Evolutionary conservation across 2,113 vertebrate species (phyloP).

Genomic region (Cisticola juncidis): DNA sequence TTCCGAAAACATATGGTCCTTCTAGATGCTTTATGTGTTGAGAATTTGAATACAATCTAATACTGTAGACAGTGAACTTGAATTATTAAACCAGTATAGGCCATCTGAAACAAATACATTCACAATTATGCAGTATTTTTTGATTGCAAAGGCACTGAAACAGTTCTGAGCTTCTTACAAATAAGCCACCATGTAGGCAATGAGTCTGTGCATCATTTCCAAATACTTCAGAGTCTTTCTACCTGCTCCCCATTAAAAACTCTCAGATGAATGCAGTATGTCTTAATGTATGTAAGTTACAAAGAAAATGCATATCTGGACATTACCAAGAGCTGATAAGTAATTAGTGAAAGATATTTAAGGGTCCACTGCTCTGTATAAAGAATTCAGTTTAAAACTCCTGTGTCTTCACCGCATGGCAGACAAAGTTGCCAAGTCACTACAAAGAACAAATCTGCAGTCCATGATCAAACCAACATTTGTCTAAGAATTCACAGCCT

Average conservation of each 20-base stretch:
- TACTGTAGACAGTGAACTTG: background rate
- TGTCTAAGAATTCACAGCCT: slow-evolving; percentile 19
- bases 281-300: slow-evolving; percentile 3
- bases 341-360: slow-evolving; percentile 3
- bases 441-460: background rate
- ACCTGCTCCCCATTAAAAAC: slow-evolving; percentile 6
- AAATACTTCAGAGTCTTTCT: slow-evolving; percentile 21
- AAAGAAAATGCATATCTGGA: slow-evolving; percentile 39
- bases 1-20: background rate
- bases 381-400: slow-evolving; percentile 33
- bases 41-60: slow-evolving; percentile 19
- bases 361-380: background rate
- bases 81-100: background rate
- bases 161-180: slow-evolving; percentile 56
- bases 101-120: slow-evolving; percentile 44
- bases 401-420: background rate
- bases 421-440: background rate
- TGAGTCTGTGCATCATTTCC: background rate
- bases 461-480: background rate
- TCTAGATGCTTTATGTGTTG: background rate
- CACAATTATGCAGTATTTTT: slow-evolving; percentile 56
- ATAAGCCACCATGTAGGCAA: slow-evolving; percentile 30
- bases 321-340: slow-evolving; percentile 19
- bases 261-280: background rate
- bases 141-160: slow-evolving; percentile 79